Evolutionary conservation across 2,888 invertebrate species (phyloP).

Genomic region (Nezara viridula): DNA sequence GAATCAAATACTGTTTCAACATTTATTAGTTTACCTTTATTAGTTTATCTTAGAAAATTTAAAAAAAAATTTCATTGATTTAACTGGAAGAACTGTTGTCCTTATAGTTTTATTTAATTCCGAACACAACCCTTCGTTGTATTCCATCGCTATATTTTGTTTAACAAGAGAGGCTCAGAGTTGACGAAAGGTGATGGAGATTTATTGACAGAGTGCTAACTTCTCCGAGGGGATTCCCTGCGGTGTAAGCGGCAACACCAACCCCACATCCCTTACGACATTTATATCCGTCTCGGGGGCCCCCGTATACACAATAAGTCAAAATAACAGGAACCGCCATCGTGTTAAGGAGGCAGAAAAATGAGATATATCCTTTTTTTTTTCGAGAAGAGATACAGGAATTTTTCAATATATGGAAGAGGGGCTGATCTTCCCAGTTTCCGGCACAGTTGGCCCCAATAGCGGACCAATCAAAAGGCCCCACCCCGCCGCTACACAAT

Average conservation of each 20-base stretch:
- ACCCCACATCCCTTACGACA: background rate
- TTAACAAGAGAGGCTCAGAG: background rate
- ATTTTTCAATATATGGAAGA: conserved; percentile 30
- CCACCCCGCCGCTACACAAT: background rate
- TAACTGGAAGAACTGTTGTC: too few species aligned
- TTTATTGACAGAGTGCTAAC: conserved; percentile 1
- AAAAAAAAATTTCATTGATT: too few species aligned
- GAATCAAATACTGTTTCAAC: too few species aligned
- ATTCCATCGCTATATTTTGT: background rate
- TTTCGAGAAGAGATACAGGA: conserved; percentile 7
- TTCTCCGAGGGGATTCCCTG: background rate
- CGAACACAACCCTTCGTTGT: background rate
- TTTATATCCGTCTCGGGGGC: background rate
- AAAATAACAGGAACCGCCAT: conserved; percentile 17
- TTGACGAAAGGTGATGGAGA: conserved; percentile 21
- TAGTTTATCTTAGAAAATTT: too few species aligned
- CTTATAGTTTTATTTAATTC: too few species aligned
- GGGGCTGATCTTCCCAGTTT: background rate
- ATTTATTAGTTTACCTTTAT: too few species aligned
- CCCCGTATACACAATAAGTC: background rate
- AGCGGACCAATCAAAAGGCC: conserved; percentile 1
- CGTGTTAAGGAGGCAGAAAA: background rate
- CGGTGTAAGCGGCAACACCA: background rate
- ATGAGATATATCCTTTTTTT: conserved; percentile 23
- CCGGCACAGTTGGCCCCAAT: conserved; percentile 19